Conservation (phyloP, 1,140 invertebrate species). For the Vollenhovia emeryi region DNA sequence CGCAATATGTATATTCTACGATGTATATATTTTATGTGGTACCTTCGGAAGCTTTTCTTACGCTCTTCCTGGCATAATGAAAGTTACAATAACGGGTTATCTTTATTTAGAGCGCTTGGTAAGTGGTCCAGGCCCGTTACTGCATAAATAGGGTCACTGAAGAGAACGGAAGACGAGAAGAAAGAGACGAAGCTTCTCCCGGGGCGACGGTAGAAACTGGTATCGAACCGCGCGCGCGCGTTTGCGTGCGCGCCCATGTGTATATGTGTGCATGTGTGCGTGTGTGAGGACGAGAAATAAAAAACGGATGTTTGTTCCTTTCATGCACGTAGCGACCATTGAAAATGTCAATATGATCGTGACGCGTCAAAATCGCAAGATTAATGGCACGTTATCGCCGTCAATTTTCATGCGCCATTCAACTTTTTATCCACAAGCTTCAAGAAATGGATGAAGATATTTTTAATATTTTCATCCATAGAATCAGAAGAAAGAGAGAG, state of each 20-base stretch:
- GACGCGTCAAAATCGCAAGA: constrained; percentile 42
- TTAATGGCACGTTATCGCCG: constrained; percentile 21
- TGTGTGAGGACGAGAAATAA: background rate
- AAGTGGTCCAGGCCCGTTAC: constrained; percentile 47
- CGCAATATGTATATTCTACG: background rate
- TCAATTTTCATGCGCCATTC: background rate
- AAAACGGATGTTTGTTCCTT: constrained; percentile 17
- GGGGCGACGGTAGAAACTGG: constrained; percentile 7
- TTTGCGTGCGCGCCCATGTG: no score
- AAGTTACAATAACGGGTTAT: constrained; percentile 21
- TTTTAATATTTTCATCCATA: background rate
- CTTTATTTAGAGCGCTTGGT: constrained; percentile 17
- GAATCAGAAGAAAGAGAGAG: background rate
- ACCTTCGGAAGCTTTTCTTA: background rate
- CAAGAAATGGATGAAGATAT: background rate
- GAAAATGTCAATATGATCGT: constrained; percentile 47
- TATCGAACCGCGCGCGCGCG: no score
- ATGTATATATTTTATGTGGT: background rate
- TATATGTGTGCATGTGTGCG: no score
- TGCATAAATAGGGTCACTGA: constrained; percentile 24
- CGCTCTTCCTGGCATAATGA: background rate
- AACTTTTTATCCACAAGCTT: background rate
- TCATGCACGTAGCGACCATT: constrained; percentile 22
- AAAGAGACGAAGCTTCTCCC: constrained; percentile 40
- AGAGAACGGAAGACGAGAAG: constrained; percentile 28